These are phyloP conservation scores for Parasteatoda lunata DNA, from an alignment of 2,888 invertebrate genomes.

Conservation along the genomic window DNA sequence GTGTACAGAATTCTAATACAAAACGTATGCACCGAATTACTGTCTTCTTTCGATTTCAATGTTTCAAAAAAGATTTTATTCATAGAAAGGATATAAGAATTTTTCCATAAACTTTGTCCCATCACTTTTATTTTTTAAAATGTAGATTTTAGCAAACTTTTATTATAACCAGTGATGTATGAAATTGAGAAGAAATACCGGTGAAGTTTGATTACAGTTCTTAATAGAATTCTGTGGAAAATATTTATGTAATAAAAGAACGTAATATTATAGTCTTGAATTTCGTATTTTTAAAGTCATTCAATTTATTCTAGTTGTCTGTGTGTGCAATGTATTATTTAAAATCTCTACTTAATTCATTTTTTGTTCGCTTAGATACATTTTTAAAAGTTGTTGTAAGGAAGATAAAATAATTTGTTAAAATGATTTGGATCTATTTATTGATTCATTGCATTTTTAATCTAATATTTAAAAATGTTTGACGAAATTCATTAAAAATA, in stretches of 20 bases:
- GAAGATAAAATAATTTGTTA: no score
- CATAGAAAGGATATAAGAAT: conserved; percentile 4
- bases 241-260: not conserved
- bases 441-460: no score
- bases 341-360: no score
- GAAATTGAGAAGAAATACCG: conserved; percentile 3
- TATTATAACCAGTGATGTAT: conserved; percentile 22
- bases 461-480: no score
- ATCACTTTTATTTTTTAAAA: conserved; percentile 9
- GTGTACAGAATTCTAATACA: conserved; percentile 25
- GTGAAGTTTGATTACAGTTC: not conserved
- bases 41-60: not conserved
- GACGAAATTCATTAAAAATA: no score
- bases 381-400: no score
- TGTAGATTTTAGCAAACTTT: not conserved
- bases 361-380: no score
- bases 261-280: no score
- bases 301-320: no score
- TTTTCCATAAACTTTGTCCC: conserved; percentile 7
- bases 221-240: not conserved
- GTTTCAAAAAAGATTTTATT: conserved; percentile 8
- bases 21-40: not conserved
- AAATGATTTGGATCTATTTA: no score
- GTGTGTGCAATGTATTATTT: no score
- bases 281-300: no score